Evolutionary conservation across 2,888 invertebrate genomes (phyloP).

Genomic region (Ectropis crepuscularia): DNA sequence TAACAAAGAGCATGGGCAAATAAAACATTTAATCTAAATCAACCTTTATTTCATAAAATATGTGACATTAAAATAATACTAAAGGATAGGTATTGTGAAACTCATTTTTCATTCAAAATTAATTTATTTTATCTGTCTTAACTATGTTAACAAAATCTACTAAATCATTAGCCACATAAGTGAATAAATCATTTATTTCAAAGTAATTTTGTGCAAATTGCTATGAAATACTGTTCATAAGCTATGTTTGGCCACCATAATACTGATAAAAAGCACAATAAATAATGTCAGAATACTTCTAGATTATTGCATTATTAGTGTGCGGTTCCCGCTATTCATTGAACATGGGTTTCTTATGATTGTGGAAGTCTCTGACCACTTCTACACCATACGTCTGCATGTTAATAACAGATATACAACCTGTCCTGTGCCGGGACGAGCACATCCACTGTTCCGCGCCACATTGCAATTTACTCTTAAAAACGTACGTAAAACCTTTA

Average conservation of each 20-base stretch:
- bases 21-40: slow-evolving; percentile 4
- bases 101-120: slow-evolving; percentile 1
- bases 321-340: slow-evolving; percentile 50
- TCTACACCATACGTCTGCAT: slow-evolving; percentile 77
- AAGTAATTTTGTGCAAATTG: too few relatives aligned
- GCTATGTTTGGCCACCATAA: too few relatives aligned
- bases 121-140: slow-evolving; percentile 6
- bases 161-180: slow-evolving; percentile 8
- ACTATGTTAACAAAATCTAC: too few relatives aligned
- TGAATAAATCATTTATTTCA: too few relatives aligned
- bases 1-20: background rate
- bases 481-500: slow-evolving; percentile 78
- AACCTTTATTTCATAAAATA: slow-evolving; percentile 3
- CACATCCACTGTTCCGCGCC: slow-evolving; percentile 80
- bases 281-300: too few relatives aligned
- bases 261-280: too few relatives aligned
- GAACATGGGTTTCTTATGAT: slow-evolving; percentile 78
- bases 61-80: too few relatives aligned
- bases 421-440: slow-evolving; percentile 77
- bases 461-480: slow-evolving; percentile 76
- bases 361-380: slow-evolving; percentile 77
- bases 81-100: slow-evolving; percentile 8
- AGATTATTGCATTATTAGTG: too few relatives aligned
- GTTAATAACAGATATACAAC: slow-evolving; percentile 78
- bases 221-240: too few relatives aligned